Evolutionary conservation across 2,888 invertebrate genomes (phyloP), one percentile per base, ranked within the genome.

Genomic region (Caenorhabditis angaria): DNA sequence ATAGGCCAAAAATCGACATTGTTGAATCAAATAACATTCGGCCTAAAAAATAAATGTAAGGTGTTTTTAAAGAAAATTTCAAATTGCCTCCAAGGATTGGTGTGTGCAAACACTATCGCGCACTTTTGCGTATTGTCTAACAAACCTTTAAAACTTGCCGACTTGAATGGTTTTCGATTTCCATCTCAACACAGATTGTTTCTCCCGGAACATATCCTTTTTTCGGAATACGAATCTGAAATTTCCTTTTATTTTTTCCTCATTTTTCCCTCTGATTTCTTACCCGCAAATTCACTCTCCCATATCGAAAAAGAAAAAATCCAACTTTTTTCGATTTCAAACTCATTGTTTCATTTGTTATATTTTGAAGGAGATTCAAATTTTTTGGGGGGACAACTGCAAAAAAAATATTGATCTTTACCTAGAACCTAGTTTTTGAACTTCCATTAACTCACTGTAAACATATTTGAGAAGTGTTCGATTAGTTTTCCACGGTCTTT

Each of bases 201-300:
- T 78, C 76, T 4, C 78, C 78, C 0, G 76, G 76, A 3, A 78
- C 76, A 25, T 72, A 76, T 2, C 78, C 78, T 51, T 65, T 72
- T 27, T 67, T 72, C 6, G 78, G 67, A 25, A 78, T 75, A 41
- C 69, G 51, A 24, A 70, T 61, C 77, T 78, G 51, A 20, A 65
- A 47, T 12, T 24, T 51, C 6, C 6, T 24, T 51, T 20, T 48
- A 10, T 14, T 48, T 48, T 48, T 18, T 48, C 8, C 48, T 48
- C 3, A 5, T 12, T 4, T 32, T 4, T 10, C 20, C 20, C 48
- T 6, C 35, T 14, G 6, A 14, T 14, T 20, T 12, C 51, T 8
- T 20, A 69, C 68, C 55, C 69, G 56, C 27, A 73, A 35, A 51
- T 62, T 57, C n/a, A 73, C 65, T 60, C 62, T 65, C 53, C 73